phyloP scores from a whole-genome alignment of 2,888 invertebrate genomes.

The Rotaria magnacalcarata region DNA sequence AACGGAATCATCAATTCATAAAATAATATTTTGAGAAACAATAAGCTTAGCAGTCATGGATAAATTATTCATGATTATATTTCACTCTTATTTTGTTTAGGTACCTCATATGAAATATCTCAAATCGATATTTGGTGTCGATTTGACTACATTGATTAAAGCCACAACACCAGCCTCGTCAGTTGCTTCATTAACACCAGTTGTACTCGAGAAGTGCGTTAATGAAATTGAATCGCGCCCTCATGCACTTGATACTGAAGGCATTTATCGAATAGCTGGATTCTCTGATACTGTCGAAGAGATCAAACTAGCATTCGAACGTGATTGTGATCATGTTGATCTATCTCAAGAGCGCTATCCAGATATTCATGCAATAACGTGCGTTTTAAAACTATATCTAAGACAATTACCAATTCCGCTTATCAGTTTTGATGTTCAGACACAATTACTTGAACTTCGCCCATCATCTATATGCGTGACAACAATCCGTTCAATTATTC shows the following conservation, averaged over 20 bases:
- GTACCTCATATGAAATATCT: constrained; percentile 79
- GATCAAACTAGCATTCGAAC: constrained; percentile 76
- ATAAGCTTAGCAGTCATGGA: no score
- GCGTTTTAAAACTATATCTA: constrained; percentile 45
- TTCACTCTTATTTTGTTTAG: not conserved
- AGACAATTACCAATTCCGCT: constrained; percentile 80
- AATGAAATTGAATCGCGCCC: constrained; percentile 74
- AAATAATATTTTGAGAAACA: no score
- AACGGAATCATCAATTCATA: no score
- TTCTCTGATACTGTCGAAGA: constrained; percentile 88
- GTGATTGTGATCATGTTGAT: constrained; percentile 43
- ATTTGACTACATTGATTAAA: constrained; percentile 79
- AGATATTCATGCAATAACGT: constrained; percentile 44
- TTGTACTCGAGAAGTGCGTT: constrained; percentile 75
- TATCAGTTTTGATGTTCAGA: constrained; percentile 70
- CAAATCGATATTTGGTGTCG: constrained; percentile 82
- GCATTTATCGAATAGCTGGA: constrained; percentile 83
- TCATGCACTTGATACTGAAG: constrained; percentile 66
- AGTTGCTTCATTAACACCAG: constrained; percentile 63
- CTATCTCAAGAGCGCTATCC: constrained; percentile 42
- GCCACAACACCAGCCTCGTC: constrained; percentile 65
- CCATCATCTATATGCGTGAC: not conserved
- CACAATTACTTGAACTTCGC: constrained; percentile 36
- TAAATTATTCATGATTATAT: constrained; percentile 53
- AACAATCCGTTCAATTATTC: constrained; percentile 50